A percentile compares a stretch with the other conserved stretches of the same genome.
Conservation (phyloP, 2,888 invertebrate species). For the Lottia scabra region DNA sequence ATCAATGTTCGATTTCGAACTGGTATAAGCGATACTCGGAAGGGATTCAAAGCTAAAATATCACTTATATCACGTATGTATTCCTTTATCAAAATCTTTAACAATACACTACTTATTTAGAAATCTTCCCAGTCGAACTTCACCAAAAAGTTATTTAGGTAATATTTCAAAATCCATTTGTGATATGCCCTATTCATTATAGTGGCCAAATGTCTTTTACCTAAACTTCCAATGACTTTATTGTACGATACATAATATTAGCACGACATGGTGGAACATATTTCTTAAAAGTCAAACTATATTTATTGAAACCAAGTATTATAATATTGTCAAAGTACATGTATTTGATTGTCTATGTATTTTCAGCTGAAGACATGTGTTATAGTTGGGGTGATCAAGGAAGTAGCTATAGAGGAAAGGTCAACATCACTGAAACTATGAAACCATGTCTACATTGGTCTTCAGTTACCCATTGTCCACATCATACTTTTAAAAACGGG, state of each 20-base stretch:
- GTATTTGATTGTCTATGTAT: neutral
- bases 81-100: neutral
- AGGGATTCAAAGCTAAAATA: neutral
- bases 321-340: no score
- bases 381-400: conserved; percentile 34
- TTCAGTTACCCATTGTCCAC: conserved; percentile 35
- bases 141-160: no score
- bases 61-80: neutral
- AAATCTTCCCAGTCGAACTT: no score
- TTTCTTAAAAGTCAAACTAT: no score
- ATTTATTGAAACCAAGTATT: no score
- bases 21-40: neutral
- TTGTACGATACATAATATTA: no score
- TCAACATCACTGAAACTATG: conserved; percentile 33
- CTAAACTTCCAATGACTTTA: no score
- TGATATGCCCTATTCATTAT: no score
- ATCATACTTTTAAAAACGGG: conserved; percentile 27
- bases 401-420: conserved; percentile 36
- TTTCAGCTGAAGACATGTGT: conserved; percentile 34
- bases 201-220: no score
- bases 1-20: neutral
- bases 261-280: no score
- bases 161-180: no score
- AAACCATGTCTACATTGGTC: conserved; percentile 41
- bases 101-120: no score